A percentile compares a stretch with the other conserved stretches of the same genome.
These are phyloP conservation scores for Macheiramphus alcinus DNA, from an alignment of 2,113 vertebrate genomes.

Conservation along the genomic window DNA sequence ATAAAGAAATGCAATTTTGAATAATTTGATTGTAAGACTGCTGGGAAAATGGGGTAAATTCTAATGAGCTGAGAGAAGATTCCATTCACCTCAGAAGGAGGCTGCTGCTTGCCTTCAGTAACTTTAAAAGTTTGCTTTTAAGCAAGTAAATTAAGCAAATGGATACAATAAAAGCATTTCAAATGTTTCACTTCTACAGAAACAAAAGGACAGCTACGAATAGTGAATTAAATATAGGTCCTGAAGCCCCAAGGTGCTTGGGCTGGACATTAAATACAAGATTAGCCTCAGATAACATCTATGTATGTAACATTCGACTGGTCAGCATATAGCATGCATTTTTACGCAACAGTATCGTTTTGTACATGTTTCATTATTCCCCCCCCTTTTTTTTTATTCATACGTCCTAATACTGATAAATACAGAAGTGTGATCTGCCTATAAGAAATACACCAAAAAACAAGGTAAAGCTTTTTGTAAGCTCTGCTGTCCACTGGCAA, in stretches of 20 bases:
- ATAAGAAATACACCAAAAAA: background rate
- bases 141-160: background rate
- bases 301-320: background rate
- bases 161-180: background rate
- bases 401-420: background rate
- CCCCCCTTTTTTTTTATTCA: background rate
- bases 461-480: background rate
- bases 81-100: background rate
- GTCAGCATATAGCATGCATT: background rate
- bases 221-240: background rate
- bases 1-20: slow-evolving; percentile 89
- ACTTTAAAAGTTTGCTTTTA: background rate
- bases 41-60: slow-evolving; percentile 2
- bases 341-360: background rate
- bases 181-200: background rate
- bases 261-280: background rate
- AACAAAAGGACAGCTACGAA: background rate
- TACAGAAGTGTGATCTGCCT: background rate
- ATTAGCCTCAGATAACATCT: background rate
- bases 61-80: slow-evolving; percentile 15
- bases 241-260: background rate
- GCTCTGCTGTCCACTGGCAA: background rate
- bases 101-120: background rate
- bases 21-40: slow-evolving; percentile 87
- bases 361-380: background rate